Evolutionary conservation across 2,888 invertebrate species (phyloP).

Genomic region (Brassicogethes aeneus): DNA sequence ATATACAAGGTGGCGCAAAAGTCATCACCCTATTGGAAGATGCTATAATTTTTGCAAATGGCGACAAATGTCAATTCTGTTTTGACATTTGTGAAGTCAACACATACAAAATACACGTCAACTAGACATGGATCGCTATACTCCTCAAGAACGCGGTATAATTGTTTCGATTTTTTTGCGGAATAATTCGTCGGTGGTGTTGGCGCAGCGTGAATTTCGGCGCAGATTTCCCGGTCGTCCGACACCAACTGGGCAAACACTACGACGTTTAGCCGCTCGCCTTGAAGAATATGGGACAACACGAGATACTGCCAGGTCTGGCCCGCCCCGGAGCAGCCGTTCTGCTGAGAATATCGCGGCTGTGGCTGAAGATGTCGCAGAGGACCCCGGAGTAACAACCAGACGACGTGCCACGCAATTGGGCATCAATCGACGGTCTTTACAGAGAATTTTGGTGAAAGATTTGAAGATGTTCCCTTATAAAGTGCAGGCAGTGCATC

Average conservation of each 20-base stretch:
- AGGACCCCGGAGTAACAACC: slow-evolving; percentile 9
- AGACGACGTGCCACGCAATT: slow-evolving; percentile 13
- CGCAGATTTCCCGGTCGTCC: slow-evolving; percentile 12
- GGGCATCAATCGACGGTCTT: slow-evolving; percentile 6
- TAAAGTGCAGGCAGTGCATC: slow-evolving; percentile 13
- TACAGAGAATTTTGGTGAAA: slow-evolving; percentile 10
- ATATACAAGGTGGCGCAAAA: too few species aligned
- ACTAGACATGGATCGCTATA: too few species aligned
- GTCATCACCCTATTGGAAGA: too few species aligned
- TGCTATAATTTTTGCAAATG: too few species aligned
- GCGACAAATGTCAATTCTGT: too few species aligned
- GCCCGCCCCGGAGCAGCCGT: slow-evolving; percentile 8
- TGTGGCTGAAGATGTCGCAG: slow-evolving; percentile 12
- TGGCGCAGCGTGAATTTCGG: slow-evolving; percentile 14
- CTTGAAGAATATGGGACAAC: slow-evolving; percentile 7
- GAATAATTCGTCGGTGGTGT: slow-evolving; percentile 11
- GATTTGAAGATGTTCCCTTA: slow-evolving; percentile 13
- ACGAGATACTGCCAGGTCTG: slow-evolving; percentile 6
- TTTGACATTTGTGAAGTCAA: too few species aligned
- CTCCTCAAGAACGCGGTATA: too few species aligned
- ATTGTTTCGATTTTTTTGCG: too few species aligned
- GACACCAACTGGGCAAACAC: slow-evolving; percentile 10
- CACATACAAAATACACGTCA: too few species aligned
- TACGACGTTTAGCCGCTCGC: slow-evolving; percentile 9
- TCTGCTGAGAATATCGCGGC: slow-evolving; percentile 13